Conservation (phyloP, 2,797 vertebrate genomes). For the Pteronotus mesoamericanus region DNA sequence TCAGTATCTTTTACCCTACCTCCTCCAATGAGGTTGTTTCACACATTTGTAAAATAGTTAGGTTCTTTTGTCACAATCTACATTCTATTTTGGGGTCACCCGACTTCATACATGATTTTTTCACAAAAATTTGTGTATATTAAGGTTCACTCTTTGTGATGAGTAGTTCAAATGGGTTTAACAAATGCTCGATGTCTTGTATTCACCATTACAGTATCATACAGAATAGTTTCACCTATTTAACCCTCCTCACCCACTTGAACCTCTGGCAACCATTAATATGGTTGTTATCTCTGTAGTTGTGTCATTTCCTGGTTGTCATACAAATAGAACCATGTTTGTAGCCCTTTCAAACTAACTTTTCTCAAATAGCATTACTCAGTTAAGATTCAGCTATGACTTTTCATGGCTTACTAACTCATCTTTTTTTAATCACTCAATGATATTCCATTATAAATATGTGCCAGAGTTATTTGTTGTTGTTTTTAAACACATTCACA, state of each 20-base stretch:
- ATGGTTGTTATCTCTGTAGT: neutral
- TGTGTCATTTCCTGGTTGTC: neutral
- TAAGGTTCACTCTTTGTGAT: neutral
- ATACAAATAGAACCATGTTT: neutral
- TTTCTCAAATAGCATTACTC: neutral
- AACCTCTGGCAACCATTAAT: neutral
- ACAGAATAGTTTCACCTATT: neutral
- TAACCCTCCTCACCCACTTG: neutral
- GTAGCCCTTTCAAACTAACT: neutral
- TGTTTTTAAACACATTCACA: neutral
- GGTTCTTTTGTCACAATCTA: neutral
- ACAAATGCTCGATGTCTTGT: neutral
- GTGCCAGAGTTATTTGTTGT: neutral
- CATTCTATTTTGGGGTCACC: neutral
- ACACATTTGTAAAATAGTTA: neutral
- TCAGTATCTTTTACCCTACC: fast-evolving
- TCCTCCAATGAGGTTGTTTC: neutral
- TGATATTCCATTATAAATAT: neutral
- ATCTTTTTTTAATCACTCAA: neutral
- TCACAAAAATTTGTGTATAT: neutral
- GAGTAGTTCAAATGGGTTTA: neutral
- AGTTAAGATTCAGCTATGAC: neutral
- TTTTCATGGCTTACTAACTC: neutral
- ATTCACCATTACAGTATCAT: neutral
- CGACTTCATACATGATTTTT: neutral